Conservation (phyloP, 2,113 vertebrate species). For the Silurus meridionalis region DNA sequence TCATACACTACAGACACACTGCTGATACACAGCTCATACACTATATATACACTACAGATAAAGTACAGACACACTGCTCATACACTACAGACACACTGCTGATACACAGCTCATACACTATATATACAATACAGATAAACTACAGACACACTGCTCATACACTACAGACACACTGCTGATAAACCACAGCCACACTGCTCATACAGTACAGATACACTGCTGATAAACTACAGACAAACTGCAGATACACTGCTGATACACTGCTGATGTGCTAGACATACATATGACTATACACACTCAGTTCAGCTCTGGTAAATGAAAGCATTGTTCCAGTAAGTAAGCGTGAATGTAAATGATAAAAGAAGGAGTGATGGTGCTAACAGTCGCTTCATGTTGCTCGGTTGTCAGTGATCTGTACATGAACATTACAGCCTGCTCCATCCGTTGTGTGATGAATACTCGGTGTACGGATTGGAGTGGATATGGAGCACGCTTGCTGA, state of each 20-base stretch:
- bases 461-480: background rate
- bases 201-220: background rate
- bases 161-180: background rate
- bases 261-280: background rate
- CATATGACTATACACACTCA: background rate
- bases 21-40: background rate
- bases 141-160: background rate
- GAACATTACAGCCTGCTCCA: constrained; percentile 6
- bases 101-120: background rate
- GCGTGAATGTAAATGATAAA: background rate
- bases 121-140: too few relatives aligned
- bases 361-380: background rate
- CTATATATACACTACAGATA: too few relatives aligned
- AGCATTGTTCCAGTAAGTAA: background rate
- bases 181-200: background rate
- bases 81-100: background rate
- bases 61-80: background rate
- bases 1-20: background rate
- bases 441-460: background rate
- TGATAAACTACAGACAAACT: background rate
- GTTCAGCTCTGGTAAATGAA: background rate
- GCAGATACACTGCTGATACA: background rate
- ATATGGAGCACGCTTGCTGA: background rate
- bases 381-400: background rate
- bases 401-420: constrained; percentile 2